Conservation (phyloP, 2,797 vertebrate species). For the Poeciliopsis turneri region DNA sequence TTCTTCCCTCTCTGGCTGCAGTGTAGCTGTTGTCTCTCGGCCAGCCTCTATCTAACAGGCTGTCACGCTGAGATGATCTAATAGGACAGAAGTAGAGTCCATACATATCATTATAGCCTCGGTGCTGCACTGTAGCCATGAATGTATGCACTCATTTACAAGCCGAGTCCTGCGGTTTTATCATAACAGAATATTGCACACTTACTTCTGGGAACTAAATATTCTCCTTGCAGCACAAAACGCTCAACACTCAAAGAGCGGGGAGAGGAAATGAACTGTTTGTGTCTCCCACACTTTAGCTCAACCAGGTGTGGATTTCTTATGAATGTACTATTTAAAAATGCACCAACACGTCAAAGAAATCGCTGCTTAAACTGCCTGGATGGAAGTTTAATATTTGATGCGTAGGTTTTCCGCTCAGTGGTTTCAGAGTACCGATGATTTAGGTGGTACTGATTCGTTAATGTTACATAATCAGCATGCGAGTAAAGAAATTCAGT, state of each 20-base stretch:
- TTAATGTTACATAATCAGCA: slow-evolving; percentile 42
- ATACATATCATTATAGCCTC: slow-evolving; percentile 51
- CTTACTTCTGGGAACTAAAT: slow-evolving; percentile 9
- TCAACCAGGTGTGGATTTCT: slow-evolving; percentile 4
- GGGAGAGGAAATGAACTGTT: background rate
- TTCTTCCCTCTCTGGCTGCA: slow-evolving; percentile 28
- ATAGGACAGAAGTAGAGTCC: slow-evolving; percentile 67
- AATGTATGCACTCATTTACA: slow-evolving; percentile 22
- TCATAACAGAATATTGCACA: background rate
- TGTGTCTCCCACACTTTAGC: background rate
- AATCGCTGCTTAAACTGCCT: slow-evolving; percentile 36
- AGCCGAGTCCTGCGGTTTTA: slow-evolving; percentile 14
- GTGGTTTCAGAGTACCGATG: slow-evolving; percentile 45
- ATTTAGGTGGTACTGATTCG: slow-evolving; percentile 37
- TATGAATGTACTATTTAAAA: slow-evolving; percentile 46
- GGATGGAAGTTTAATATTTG: slow-evolving; percentile 65
- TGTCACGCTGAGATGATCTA: slow-evolving; percentile 66
- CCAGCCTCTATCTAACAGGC: slow-evolving; percentile 54
- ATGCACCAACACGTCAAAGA: slow-evolving; percentile 56
- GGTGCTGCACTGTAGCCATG: slow-evolving; percentile 39
- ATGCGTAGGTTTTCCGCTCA: slow-evolving; percentile 61
- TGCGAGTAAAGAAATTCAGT: background rate
- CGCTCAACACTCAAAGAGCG: background rate
- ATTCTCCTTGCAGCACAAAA: background rate
- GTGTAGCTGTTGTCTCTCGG: slow-evolving; percentile 55